A percentile compares a stretch with the other conserved stretches of the same genome.
phyloP scores from a whole-genome alignment of 2,113 vertebrate genomes.

The Perca fluviatilis region DNA sequence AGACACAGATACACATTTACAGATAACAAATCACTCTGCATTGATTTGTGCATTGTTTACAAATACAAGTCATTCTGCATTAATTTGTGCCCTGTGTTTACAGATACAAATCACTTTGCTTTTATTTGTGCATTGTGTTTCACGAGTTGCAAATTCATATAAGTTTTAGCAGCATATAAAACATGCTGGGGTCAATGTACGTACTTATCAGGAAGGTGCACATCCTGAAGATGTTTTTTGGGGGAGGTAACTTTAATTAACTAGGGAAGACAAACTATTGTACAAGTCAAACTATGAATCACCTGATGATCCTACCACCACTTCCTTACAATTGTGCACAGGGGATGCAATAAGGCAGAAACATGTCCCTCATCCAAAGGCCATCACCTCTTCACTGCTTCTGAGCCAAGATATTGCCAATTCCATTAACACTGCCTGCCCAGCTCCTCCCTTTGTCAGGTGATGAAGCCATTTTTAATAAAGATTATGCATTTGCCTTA shows the following conservation, averaged over 20 bases:
- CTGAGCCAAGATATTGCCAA: slow-evolving; percentile 19
- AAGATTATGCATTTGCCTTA: slow-evolving; percentile 31
- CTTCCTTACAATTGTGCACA: slow-evolving; percentile 1
- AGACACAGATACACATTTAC: too few relatives aligned
- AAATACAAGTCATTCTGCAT: too few relatives aligned
- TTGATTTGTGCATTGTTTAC: too few relatives aligned
- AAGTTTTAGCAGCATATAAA: too few relatives aligned
- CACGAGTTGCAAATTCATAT: too few relatives aligned
- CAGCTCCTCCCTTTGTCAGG: slow-evolving; percentile 13
- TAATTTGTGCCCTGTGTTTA: too few relatives aligned
- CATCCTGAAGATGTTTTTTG: neutral
- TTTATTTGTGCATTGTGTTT: too few relatives aligned
- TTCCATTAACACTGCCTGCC: slow-evolving; percentile 16
- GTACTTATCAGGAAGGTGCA: neutral
- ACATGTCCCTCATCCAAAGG: slow-evolving; percentile 4
- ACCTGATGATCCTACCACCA: neutral
- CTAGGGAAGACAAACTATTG: neutral
- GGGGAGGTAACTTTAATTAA: neutral
- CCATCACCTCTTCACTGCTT: slow-evolving; percentile 23
- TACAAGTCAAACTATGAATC: neutral
- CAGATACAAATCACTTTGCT: too few relatives aligned
- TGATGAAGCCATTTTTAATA: slow-evolving; percentile 32
- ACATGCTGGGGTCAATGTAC: neutral
- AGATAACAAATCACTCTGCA: too few relatives aligned
- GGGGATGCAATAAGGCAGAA: slow-evolving; percentile 30